Conservation (phyloP, 30 jellyfish, hydroid and myxozoan species). For the Euphysa ruthae region DNA sequence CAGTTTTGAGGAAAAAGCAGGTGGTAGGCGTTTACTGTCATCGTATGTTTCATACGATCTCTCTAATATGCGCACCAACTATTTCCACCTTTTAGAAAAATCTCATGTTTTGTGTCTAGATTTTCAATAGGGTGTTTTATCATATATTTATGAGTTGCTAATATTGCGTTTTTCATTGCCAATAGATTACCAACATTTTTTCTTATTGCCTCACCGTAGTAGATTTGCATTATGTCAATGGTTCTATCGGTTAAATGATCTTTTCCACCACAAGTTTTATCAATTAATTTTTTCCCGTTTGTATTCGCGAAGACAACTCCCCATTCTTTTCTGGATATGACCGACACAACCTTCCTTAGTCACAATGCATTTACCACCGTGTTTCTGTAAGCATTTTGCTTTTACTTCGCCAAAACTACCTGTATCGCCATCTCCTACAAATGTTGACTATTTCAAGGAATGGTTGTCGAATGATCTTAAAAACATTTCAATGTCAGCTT, state of each 20-base stretch:
- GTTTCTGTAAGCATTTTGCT: too few relatives aligned
- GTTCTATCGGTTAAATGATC: background rate
- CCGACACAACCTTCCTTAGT: background rate
- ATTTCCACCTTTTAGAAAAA: background rate
- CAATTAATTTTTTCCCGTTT: background rate
- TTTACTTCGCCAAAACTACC: too few relatives aligned
- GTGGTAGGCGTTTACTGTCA: too few relatives aligned
- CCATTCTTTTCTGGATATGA: background rate
- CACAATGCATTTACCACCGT: too few relatives aligned
- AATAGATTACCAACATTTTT: background rate
- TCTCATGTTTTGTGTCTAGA: background rate
- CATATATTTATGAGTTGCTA: background rate
- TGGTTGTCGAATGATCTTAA: too few relatives aligned
- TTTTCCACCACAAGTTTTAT: background rate
- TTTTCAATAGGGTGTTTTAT: background rate
- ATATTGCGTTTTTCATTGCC: background rate
- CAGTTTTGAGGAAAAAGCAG: too few relatives aligned
- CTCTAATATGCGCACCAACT: too few relatives aligned
- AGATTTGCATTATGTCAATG: background rate
- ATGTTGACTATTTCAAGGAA: too few relatives aligned
- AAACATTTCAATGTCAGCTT: too few relatives aligned
- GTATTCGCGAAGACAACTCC: background rate
- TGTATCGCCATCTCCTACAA: too few relatives aligned
- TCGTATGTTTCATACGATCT: too few relatives aligned
- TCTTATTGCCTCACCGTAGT: slow-evolving; percentile 1